Evolutionary conservation across 2,113 vertebrate species (phyloP).

Genomic region (Grantiella picta): DNA sequence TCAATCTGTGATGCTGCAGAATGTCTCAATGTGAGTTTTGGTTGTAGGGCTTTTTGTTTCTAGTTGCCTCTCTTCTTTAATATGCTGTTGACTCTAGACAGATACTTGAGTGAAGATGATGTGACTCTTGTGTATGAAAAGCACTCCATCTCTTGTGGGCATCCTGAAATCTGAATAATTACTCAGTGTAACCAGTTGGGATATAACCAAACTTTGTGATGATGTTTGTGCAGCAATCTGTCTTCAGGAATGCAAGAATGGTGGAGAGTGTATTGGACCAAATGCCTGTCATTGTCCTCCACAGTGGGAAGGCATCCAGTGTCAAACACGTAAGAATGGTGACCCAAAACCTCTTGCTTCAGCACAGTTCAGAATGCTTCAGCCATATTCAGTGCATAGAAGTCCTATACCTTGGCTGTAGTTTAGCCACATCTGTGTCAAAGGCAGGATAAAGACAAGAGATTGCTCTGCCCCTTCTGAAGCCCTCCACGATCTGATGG

Average conservation of each 20-base stretch:
- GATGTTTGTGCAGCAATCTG: conserved; percentile 78
- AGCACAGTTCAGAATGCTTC: not conserved
- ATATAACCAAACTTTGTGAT: conserved; percentile 9
- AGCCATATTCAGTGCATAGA: not conserved
- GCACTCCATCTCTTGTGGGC: not conserved
- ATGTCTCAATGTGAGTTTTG: not conserved
- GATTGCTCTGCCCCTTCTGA: not conserved
- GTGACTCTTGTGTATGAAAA: not conserved
- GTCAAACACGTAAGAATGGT: conserved; percentile 84
- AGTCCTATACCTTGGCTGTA: not conserved
- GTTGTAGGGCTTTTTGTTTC: not conserved
- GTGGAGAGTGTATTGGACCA: conserved; percentile 84
- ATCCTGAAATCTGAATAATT: not conserved
- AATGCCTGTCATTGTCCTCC: conserved; percentile 79
- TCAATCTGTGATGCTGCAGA: not conserved
- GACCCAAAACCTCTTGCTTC: not conserved
- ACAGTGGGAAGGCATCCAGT: conserved; percentile 85
- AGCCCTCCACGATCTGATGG: not conserved
- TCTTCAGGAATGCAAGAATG: conserved; percentile 87
- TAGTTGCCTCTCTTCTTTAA: not conserved
- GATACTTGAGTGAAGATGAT: not conserved
- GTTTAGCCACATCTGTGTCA: not conserved
- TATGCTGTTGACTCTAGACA: not conserved
- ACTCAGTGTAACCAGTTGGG: not conserved
- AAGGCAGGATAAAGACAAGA: not conserved